Evolutionary conservation across 2,113 vertebrate genomes (phyloP).

Genomic region (Athene noctua): DNA sequence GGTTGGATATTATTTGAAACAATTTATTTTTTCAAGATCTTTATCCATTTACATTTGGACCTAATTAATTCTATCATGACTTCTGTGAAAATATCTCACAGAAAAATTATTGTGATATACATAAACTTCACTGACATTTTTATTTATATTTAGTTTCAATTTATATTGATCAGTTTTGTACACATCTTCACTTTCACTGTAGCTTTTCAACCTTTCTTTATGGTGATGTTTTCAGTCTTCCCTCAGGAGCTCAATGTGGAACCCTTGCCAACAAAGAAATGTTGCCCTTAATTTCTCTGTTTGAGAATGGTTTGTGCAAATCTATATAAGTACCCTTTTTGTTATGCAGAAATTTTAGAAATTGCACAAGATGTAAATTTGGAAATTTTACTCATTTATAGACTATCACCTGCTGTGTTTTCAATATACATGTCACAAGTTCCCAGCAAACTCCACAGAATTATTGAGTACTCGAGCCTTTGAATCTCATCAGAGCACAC

Average conservation of each 20-base stretch:
- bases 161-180: neutral
- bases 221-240: neutral
- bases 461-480: neutral
- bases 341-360: neutral
- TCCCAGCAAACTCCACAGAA: neutral
- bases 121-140: conserved; percentile 40
- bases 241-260: neutral
- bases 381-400: neutral
- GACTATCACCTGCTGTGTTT: neutral
- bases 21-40: neutral
- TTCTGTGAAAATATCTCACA: neutral
- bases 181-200: neutral
- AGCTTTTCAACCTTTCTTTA: neutral
- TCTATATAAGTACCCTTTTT: neutral
- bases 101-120: neutral
- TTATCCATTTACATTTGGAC: neutral
- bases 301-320: neutral
- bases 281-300: neutral
- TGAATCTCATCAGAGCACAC: neutral
- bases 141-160: conserved; percentile 33
- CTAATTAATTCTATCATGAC: neutral
- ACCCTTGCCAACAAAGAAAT: neutral
- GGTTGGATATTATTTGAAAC: neutral
- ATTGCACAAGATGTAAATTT: neutral
- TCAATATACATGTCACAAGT: neutral